These are phyloP conservation scores for Junonia oenone DNA, from an alignment of 2,888 invertebrate genomes.

Conservation along the genomic window DNA sequence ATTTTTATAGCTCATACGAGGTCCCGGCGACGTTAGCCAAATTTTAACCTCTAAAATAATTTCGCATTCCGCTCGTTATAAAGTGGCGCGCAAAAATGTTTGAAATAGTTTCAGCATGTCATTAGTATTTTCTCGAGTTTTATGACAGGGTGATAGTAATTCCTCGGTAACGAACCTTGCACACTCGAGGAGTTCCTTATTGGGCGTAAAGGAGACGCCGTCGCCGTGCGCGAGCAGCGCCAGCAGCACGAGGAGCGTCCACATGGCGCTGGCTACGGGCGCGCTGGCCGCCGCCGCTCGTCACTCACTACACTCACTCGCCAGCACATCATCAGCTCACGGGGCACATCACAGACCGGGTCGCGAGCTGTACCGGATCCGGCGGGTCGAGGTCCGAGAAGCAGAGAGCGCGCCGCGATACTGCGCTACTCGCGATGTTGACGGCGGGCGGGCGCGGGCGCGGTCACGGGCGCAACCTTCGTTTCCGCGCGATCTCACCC, in stretches of 20 bases:
- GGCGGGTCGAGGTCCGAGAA: constrained; percentile 58
- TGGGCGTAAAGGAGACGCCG: constrained; percentile 58
- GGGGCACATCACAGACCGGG: constrained; percentile 57
- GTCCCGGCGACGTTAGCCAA: constrained; percentile 44
- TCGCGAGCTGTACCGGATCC: constrained; percentile 34
- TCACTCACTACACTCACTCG: constrained; percentile 61
- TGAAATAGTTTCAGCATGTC: constrained; percentile 15
- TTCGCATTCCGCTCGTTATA: background rate
- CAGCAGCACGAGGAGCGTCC: constrained; percentile 58
- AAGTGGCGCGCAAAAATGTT: constrained; percentile 9
- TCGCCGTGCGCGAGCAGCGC: constrained; percentile 58
- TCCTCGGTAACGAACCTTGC: constrained; percentile 60
- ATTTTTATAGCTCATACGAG: constrained; percentile 68
- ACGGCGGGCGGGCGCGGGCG: constrained; percentile 57
- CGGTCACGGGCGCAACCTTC: constrained; percentile 78
- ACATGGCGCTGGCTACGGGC: constrained; percentile 66
- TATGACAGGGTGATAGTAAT: background rate
- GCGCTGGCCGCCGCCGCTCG: constrained; percentile 47
- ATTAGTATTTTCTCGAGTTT: background rate
- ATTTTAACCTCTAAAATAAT: constrained; percentile 27
- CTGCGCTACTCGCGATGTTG: constrained; percentile 53
- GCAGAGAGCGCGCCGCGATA: constrained; percentile 65
- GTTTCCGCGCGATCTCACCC: constrained; percentile 66
- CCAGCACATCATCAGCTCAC: constrained; percentile 60
- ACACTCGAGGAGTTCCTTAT: constrained; percentile 70